Conservation (phyloP, 1,140 invertebrate genomes). For the Riptortus pedestris region DNA sequence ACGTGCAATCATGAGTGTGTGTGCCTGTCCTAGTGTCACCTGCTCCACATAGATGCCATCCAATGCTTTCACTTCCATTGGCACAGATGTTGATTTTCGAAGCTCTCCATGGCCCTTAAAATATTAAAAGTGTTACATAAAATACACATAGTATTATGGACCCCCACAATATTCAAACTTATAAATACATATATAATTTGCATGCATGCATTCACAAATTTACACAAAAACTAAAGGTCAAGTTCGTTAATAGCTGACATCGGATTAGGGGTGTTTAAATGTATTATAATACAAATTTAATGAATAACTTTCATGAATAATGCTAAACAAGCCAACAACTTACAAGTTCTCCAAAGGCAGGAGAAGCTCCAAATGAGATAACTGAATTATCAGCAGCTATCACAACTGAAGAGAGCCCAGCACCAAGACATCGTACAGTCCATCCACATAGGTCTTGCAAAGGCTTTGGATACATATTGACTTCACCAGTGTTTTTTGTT, state of each 20-base stretch:
- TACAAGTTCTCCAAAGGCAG: conserved; percentile 84
- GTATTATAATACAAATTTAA: too few relatives aligned
- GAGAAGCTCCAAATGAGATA: conserved; percentile 82
- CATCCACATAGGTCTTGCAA: conserved; percentile 84
- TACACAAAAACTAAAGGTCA: too few relatives aligned
- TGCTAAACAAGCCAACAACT: too few relatives aligned
- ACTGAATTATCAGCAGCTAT: conserved; percentile 80
- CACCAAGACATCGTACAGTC: conserved; percentile 73
- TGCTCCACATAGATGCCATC: conserved; percentile 69
- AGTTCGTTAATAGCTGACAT: too few relatives aligned
- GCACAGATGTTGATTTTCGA: conserved; percentile 73
- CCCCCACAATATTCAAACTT: too few relatives aligned
- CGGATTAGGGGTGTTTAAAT: too few relatives aligned
- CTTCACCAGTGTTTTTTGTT: conserved; percentile 82
- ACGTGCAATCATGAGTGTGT: conserved; percentile 62
- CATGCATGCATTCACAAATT: too few relatives aligned
- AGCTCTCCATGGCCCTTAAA: conserved; percentile 84
- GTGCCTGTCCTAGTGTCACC: conserved; percentile 72
- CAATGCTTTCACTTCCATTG: conserved; percentile 78
- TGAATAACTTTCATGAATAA: too few relatives aligned
- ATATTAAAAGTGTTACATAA: conserved; percentile 28
- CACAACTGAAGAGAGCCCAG: conserved; percentile 69
- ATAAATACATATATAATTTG: too few relatives aligned
- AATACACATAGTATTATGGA: not conserved
- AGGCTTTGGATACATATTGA: conserved; percentile 93